Conservation (phyloP, 2,888 invertebrate genomes). For the Ophion ventricosus region DNA sequence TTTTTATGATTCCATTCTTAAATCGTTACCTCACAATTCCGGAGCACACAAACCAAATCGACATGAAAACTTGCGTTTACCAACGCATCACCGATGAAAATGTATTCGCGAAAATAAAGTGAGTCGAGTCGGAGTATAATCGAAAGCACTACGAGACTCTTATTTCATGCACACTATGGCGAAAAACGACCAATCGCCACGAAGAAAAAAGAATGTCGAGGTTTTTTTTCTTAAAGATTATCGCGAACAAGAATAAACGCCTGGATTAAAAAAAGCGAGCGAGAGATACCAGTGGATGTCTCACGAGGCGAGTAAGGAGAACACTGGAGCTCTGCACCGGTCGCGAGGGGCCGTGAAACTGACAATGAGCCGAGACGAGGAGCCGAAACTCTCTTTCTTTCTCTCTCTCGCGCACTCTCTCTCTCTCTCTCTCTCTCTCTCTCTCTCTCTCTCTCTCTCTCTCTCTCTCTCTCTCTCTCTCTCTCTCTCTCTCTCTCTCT, state of each 20-base stretch:
- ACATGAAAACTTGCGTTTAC: background rate
- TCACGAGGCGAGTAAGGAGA: conserved; percentile 29
- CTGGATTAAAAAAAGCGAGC: background rate
- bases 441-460: conserved; percentile 39
- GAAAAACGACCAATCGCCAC: background rate
- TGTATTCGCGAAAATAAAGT: background rate
- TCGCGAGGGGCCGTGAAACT: conserved; percentile 65
- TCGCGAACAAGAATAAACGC: conserved; percentile 18
- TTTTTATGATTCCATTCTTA: background rate
- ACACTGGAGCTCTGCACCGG: conserved; percentile 58
- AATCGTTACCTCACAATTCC: conserved; percentile 1
- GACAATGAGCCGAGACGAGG: conserved; percentile 61
- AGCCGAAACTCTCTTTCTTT: conserved; percentile 56
- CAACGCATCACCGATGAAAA: background rate
- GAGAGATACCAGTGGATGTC: conserved; percentile 2
- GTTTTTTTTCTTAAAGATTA: no score
- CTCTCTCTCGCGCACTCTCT: conserved; percentile 2
- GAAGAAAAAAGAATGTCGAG: no score
- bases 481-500: conserved; percentile 33
- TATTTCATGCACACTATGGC: background rate
- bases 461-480: conserved; percentile 33
- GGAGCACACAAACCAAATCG: conserved; percentile 14
- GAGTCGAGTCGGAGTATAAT: background rate
- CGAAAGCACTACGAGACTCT: background rate
- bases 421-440: conserved; percentile 23